Conservation (phyloP, 2,797 vertebrate genomes). For the Lepus townsendii region DNA sequence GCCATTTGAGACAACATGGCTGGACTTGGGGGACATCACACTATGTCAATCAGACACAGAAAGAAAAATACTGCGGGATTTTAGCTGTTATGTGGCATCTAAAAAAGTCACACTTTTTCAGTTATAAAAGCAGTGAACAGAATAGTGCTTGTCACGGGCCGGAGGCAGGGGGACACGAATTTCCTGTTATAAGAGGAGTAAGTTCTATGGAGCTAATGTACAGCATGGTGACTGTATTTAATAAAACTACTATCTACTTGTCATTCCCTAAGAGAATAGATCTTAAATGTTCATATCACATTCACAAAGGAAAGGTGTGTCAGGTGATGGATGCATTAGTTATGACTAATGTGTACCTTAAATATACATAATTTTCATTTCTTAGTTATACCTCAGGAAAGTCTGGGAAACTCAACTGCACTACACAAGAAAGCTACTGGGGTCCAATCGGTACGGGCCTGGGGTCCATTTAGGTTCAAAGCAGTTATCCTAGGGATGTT, state of each 20-base stretch:
- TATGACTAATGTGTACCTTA: not conserved
- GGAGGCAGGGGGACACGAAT: not conserved
- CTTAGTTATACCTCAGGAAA: not conserved
- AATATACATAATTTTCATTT: not conserved
- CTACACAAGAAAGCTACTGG: constrained; percentile 22
- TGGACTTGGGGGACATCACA: not conserved
- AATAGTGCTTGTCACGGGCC: not conserved
- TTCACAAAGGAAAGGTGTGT: not conserved
- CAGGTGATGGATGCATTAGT: not conserved
- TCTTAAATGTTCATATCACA: not conserved
- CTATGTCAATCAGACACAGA: not conserved
- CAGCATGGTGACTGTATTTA: not conserved
- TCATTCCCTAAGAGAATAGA: not conserved
- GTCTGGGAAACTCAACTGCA: not conserved
- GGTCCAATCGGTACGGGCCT: not conserved
- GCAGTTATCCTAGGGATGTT: not conserved
- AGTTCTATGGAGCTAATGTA: not conserved
- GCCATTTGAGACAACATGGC: not conserved
- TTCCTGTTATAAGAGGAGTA: not conserved
- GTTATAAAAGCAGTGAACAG: not conserved
- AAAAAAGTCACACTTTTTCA: not conserved
- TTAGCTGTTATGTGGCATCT: not conserved
- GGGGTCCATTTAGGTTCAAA: not conserved
- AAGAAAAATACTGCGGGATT: not conserved
- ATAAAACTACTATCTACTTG: not conserved